Evolutionary conservation across 1,140 invertebrate species (phyloP), one percentile per base, ranked within the genome.

Genomic region (Radopholus similis): DNA sequence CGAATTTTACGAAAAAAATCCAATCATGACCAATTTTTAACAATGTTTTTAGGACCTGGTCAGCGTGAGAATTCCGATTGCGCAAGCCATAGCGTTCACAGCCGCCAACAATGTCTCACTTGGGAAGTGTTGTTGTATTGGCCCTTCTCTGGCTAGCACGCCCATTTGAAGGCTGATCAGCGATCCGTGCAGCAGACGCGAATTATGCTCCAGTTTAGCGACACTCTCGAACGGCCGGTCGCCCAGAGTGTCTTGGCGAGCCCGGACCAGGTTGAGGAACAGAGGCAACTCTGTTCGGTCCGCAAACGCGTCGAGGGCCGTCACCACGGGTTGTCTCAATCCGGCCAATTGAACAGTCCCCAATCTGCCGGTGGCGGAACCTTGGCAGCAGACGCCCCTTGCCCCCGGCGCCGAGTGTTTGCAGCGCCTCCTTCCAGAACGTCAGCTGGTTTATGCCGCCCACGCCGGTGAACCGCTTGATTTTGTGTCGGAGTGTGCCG

Each of bases 391-490:
- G 72, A 9, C 18, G 66, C 73, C 57, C 49, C 38, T 37, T 51
- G n/a, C 6, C 47, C 18, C 2, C 66, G 53, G 8, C 38, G 40
- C 26, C 37, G 70, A 77, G 59, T 9, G 42, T 68, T 21, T 74
- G 42, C 38, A 76, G 38, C 26, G 76, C 68, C 55, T 76, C 74
- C 40, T 77, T 71, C 74, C 74, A 76, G 54, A 76, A 76, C 28
- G 70, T 30, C 9, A 76, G 35, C 57, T 77, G 75, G 53, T 76
- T 53, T 21, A 76, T 76, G 32, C 73, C 76, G 1, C 65, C 54
- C 2, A 76, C 69, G 9, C 74, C 74, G 13, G 72, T 59, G 40
- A 74, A 60, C 26, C 75, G 38, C 28, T 71, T 56, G 18, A 76
- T 76, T 55, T 77, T 77, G 13, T 77, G 66, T 38, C 74, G 57